Conservation (phyloP, 2,113 vertebrate genomes). For the Corythoichthys intestinalis region DNA sequence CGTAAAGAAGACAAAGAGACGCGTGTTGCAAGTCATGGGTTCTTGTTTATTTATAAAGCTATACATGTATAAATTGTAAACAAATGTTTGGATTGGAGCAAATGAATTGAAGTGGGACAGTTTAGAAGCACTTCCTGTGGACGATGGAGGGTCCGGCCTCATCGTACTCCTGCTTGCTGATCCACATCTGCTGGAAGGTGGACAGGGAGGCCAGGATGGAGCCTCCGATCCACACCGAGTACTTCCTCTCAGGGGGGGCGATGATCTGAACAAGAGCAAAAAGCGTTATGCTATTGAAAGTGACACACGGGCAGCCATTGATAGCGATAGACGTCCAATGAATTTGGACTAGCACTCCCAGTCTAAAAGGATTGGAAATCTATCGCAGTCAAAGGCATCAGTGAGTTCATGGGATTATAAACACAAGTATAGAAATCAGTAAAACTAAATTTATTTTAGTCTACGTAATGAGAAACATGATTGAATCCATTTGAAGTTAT, state of each 20-base stretch:
- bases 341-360: no score
- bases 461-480: no score
- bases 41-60: conserved; percentile 88
- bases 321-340: no score
- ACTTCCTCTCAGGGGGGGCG: conserved; percentile 92
- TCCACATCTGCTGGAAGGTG: conserved; percentile 98
- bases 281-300: background rate
- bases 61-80: conserved; percentile 90
- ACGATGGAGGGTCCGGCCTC: conserved; percentile 92
- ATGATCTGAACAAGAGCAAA: conserved; percentile 77
- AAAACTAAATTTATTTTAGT: no score
- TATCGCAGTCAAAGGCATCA: no score
- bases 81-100: conserved; percentile 79
- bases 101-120: conserved; percentile 40
- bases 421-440: no score
- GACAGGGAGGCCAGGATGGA: conserved; percentile 97
- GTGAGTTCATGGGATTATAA: no score
- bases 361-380: no score
- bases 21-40: conserved; percentile 63
- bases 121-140: conserved; percentile 92
- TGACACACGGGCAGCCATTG: no score
- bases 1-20: conserved; percentile 6
- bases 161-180: conserved; percentile 92
- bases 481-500: no score
- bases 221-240: conserved; percentile 96